phyloP scores from a whole-genome alignment of 2,888 invertebrate genomes.

The Abscondita cerata region DNA sequence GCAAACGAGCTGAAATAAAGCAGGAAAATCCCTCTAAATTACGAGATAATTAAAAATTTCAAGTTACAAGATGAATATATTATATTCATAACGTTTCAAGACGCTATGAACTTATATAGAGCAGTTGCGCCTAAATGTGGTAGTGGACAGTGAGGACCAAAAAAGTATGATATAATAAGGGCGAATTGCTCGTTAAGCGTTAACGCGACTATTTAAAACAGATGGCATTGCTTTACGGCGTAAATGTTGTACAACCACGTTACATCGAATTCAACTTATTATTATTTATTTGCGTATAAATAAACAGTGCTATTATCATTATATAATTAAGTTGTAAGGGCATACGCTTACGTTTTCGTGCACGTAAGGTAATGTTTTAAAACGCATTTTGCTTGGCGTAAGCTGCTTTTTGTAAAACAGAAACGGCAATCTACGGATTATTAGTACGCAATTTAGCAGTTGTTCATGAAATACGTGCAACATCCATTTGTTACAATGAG shows the following conservation, averaged over 20 bases:
- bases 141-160: constrained; percentile 20
- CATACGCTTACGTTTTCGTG: neutral
- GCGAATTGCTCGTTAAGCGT: constrained; percentile 35
- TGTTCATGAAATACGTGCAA: neutral
- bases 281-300: constrained; percentile 27
- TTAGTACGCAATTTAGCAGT: constrained; percentile 11
- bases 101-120: constrained; percentile 9
- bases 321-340: constrained; percentile 23
- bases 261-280: constrained; percentile 38
- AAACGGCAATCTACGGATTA: neutral
- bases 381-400: constrained; percentile 5
- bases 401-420: neutral
- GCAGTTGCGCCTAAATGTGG: constrained; percentile 7
- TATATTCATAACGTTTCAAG: constrained; percentile 20
- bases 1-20: constrained; percentile 32
- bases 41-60: constrained; percentile 32
- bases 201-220: constrained; percentile 38
- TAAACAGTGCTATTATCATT: constrained; percentile 26
- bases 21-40: constrained; percentile 28
- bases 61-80: constrained; percentile 28
- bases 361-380: constrained; percentile 3
- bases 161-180: constrained; percentile 30
- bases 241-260: constrained; percentile 32
- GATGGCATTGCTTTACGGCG: constrained; percentile 37
- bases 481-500: neutral